These are phyloP conservation scores for Marisa cornuarietis DNA, from an alignment of 1,140 invertebrate genomes.

Conservation along the genomic window DNA sequence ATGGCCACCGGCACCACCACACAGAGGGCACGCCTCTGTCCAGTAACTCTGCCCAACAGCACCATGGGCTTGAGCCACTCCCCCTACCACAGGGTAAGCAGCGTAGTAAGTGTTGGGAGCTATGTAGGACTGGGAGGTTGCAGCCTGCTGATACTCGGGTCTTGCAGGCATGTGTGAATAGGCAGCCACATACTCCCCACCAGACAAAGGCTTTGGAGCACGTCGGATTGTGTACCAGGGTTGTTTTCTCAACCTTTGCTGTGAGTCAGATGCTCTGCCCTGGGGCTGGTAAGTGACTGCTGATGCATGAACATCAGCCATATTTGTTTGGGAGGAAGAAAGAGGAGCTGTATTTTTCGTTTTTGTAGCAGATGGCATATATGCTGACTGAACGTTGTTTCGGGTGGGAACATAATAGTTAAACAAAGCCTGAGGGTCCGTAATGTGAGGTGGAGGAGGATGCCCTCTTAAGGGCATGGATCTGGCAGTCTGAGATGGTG, in stretches of 20 bases:
- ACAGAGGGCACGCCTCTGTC: slow-evolving; percentile 41
- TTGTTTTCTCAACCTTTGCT: slow-evolving; percentile 1
- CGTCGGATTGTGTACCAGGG: slow-evolving; percentile 36
- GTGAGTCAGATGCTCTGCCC: slow-evolving; percentile 8
- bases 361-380: slow-evolving; percentile 24
- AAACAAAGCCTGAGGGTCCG: slow-evolving; percentile 25
- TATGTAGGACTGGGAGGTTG: slow-evolving; percentile 20
- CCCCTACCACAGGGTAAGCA: background rate
- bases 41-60: slow-evolving; percentile 3
- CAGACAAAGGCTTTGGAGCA: slow-evolving; percentile 7
- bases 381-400: slow-evolving; percentile 22
- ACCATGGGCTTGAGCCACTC: background rate
- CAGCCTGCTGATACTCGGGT: slow-evolving; percentile 23
- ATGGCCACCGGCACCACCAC: slow-evolving; percentile 44
- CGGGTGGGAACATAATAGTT: slow-evolving; percentile 37
- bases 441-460: background rate
- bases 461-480: background rate
- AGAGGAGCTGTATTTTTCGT: slow-evolving; percentile 2
- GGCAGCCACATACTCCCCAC: slow-evolving; percentile 30
- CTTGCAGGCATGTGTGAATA: slow-evolving; percentile 23
- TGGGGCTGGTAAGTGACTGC: background rate
- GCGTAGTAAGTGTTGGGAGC: background rate
- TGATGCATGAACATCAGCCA: background rate
- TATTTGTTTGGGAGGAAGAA: slow-evolving; percentile 4
- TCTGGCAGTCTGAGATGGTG: background rate